phyloP scores from a whole-genome alignment of 2,888 invertebrate genomes.

The Nycteola revayana region DNA sequence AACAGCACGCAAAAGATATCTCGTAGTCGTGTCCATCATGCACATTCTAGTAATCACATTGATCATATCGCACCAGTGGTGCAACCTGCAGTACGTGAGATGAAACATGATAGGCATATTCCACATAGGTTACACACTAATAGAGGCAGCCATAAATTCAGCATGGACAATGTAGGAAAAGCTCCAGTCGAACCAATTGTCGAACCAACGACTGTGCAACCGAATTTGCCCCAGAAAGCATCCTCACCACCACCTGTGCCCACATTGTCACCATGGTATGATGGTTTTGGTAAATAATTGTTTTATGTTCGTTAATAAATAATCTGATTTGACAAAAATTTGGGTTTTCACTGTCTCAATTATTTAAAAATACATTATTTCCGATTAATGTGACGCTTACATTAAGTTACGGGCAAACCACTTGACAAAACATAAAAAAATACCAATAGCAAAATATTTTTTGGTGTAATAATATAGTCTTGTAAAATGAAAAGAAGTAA shows the following conservation, averaged over 20 bases:
- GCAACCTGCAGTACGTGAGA: constrained; percentile 1
- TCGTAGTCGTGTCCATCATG: constrained; percentile 1
- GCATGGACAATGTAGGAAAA: constrained; percentile 27
- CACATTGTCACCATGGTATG: constrained; percentile 51
- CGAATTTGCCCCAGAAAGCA: constrained; percentile 10
- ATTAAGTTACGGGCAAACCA: no score
- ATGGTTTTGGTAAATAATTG: constrained; percentile 49
- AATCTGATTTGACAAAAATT: no score
- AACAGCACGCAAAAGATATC: not conserved
- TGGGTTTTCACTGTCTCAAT: no score
- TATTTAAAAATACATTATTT: no score
- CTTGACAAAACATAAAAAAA: no score
- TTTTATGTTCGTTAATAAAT: no score
- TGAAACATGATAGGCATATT: not conserved
- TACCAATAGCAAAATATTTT: no score
- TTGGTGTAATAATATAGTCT: no score
- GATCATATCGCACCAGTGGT: not conserved
- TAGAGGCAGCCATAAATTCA: constrained; percentile 46
- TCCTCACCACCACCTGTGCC: constrained; percentile 41
- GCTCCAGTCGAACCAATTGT: constrained; percentile 3
- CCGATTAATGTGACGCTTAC: no score
- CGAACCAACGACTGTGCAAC: constrained; percentile 3
- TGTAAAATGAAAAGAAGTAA: no score
- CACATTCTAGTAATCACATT: not conserved
- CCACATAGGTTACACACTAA: constrained; percentile 2